Evolutionary conservation across 2,113 vertebrate species (phyloP).

Genomic region (Toxotes jaculatrix): DNA sequence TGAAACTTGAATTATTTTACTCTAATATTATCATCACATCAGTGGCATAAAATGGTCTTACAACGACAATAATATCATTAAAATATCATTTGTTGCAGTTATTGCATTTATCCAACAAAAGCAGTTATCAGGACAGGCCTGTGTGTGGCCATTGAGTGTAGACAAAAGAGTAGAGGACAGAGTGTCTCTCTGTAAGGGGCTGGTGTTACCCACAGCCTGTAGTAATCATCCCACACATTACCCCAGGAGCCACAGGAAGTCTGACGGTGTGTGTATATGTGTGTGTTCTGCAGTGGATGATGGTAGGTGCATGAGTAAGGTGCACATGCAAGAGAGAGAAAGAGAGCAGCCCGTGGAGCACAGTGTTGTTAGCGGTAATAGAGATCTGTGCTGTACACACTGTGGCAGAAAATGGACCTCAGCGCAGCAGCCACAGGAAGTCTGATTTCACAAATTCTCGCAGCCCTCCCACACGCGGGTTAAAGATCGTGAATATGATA

Average conservation of each 20-base stretch:
- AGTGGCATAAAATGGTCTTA: too few relatives aligned
- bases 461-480: constrained; percentile 20
- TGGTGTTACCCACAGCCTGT: not conserved
- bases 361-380: constrained; percentile 18
- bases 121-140: too few relatives aligned
- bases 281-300: not conserved
- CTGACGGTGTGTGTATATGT: constrained; percentile 14
- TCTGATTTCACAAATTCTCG: constrained; percentile 52
- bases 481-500: constrained; percentile 43
- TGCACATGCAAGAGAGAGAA: not conserved
- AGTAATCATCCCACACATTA: constrained; percentile 50
- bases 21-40: too few relatives aligned
- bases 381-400: constrained; percentile 13
- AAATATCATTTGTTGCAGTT: too few relatives aligned
- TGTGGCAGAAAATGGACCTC: constrained; percentile 58
- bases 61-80: too few relatives aligned
- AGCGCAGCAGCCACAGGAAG: constrained; percentile 34
- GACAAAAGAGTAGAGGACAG: constrained; percentile 37
- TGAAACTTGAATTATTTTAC: too few relatives aligned
- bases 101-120: too few relatives aligned
- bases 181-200: constrained; percentile 20
- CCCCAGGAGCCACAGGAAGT: constrained; percentile 33
- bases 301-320: constrained; percentile 16
- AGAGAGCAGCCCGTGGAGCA: constrained; percentile 33
- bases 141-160: not conserved